phyloP scores from a whole-genome alignment of 2,888 invertebrate species.

The Scaptomyza polygonia region DNA sequence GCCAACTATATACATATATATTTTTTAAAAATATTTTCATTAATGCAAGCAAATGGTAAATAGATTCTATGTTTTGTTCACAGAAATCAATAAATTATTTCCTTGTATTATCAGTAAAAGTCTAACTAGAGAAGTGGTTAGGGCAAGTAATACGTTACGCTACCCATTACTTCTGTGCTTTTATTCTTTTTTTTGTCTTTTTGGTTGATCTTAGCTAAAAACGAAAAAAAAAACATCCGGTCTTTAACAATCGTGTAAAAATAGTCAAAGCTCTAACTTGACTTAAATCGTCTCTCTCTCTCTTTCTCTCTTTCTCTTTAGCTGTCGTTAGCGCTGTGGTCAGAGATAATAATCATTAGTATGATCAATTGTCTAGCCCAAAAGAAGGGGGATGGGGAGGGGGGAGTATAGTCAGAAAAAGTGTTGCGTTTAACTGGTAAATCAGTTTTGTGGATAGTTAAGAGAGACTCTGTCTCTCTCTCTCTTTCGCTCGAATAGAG shows the following conservation, averaged over 20 bases:
- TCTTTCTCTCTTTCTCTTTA: not conserved
- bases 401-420: conserved; percentile 50
- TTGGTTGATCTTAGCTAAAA: conserved; percentile 59
- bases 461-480: too few species aligned
- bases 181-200: conserved; percentile 19
- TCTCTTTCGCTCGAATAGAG: conserved; percentile 27
- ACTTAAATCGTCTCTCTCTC: conserved; percentile 59
- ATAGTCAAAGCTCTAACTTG: conserved; percentile 53
- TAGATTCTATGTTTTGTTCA: too few species aligned
- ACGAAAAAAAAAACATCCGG: too few species aligned
- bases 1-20: too few species aligned
- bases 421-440: conserved; percentile 78
- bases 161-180: not conserved
- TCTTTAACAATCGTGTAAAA: conserved; percentile 64
- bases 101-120: too few species aligned
- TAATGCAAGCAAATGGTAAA: too few species aligned
- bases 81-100: too few species aligned
- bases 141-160: not conserved
- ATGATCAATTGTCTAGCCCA: conserved; percentile 66
- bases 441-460: conserved; percentile 62
- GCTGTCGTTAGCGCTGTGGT: conserved; percentile 30
- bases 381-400: not conserved
- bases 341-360: conserved; percentile 78
- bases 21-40: too few species aligned
- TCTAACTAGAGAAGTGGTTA: too few species aligned